Base-by-base conservation (phyloP, 2,113 vertebrate species). In the Mixornis gularis region DNA sequence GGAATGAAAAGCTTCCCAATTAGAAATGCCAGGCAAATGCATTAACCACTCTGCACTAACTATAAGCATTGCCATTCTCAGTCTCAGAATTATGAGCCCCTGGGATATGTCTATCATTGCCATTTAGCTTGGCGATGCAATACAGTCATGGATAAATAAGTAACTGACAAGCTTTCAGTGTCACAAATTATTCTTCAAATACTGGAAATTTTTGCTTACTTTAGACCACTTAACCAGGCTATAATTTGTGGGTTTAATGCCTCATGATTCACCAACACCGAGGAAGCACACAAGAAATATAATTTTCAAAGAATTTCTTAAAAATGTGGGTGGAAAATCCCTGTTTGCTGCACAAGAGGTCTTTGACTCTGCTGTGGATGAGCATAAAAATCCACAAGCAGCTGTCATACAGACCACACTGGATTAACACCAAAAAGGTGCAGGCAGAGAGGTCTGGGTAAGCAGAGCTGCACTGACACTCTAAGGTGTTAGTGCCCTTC, bases 201-300 rank as follows among this genome's bases (percentile, higher is more conserved):
- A 92, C 92, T 87, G 86, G 92, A 95, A 92, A 43, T 73, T 46
- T 85, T 25, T 95, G 53, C 82, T 95, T 89, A 76, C 79, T 82
- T 25, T 69, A 59, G 43, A 69, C 84, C 30, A 26, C 56, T 64
- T 72, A 93, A 89, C 34, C 80, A 72, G 87, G 18, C 21, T 85
- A 7, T 66, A 87, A 91, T 92, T 60, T 87, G 55, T 48, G 77
- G 58, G 17, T 68, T 88, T 71, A 80, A 44, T 63, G 48, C 58
- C 2, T 3, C 46, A 77, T 91, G 96, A 94, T 65, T 94, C 80
- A 92, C 51, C 58, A 79, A 10, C 10, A 1, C 17, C 72, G 63
- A 90, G 78, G 86, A 30, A 85, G 43, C 24, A 77, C 94, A 79
- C 69, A 90, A 82, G 53, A 89, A 94, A 90, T 16, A 64, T 1